Percentiles rank a stretch among this genome's conserved stretches.
Evolutionary conservation across 2,888 invertebrate genomes (phyloP).

Genomic region (Bursaphelenchus okinawaensis): DNA sequence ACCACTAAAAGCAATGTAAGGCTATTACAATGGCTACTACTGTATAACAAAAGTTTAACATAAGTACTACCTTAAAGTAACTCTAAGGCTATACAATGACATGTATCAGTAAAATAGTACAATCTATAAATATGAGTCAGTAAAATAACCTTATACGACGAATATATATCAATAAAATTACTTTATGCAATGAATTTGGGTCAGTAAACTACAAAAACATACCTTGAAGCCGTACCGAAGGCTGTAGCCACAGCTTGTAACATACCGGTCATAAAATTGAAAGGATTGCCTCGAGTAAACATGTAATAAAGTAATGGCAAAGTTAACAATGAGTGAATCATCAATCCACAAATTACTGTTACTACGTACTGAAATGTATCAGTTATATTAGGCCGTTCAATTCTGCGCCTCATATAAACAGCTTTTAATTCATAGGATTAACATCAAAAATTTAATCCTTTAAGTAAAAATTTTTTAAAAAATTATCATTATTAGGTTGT

Average conservation of each 20-base stretch:
- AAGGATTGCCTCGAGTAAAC: slow-evolving; percentile 64
- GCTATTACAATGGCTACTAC: too few species aligned
- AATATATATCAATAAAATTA: too few species aligned
- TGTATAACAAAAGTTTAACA: too few species aligned
- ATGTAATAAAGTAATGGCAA: slow-evolving; percentile 80
- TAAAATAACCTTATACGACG: too few species aligned
- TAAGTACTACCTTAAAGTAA: too few species aligned
- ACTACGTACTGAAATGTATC: slow-evolving; percentile 66
- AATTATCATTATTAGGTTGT: too few species aligned
- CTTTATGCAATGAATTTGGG: too few species aligned
- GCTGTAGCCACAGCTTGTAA: slow-evolving; percentile 87
- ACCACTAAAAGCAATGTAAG: slow-evolving; percentile 45
- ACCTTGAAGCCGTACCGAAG: slow-evolving; percentile 87
- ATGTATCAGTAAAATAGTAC: background rate
- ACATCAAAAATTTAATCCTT: too few species aligned
- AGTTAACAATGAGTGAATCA: slow-evolving; percentile 84
- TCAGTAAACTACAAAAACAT: too few species aligned
- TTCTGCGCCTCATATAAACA: too few species aligned
- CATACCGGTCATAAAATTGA: slow-evolving; percentile 62
- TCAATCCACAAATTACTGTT: slow-evolving; percentile 81
- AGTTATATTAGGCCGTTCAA: background rate
- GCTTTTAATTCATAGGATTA: too few species aligned
- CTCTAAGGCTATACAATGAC: background rate
- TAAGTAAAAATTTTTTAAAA: background rate
- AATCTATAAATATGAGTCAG: too few species aligned